phyloP scores from a whole-genome alignment of 2,888 invertebrate species.

The Drosophila incognita region DNA sequence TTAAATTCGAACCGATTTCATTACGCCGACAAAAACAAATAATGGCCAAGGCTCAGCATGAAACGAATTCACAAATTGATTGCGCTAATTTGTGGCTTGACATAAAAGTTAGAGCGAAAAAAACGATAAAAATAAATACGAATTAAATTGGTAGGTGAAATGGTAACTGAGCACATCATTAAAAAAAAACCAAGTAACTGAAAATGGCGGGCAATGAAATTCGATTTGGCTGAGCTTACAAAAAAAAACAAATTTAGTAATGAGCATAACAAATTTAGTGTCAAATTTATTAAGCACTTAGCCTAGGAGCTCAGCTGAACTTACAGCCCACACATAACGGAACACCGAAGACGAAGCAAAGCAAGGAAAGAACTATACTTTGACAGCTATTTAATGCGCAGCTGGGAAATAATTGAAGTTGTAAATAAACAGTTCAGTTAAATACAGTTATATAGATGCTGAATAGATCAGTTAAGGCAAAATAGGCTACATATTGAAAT shows the following conservation, averaged over 20 bases:
- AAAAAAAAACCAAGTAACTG: slow-evolving; percentile 14
- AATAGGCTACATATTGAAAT: neutral
- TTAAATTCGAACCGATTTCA: slow-evolving; percentile 46
- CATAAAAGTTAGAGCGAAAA: slow-evolving; percentile 7
- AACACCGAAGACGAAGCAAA: neutral
- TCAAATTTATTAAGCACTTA: slow-evolving; percentile 8
- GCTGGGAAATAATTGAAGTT: neutral
- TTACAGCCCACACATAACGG: neutral
- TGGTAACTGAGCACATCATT: slow-evolving; percentile 22
- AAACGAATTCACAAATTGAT: slow-evolving; percentile 66
- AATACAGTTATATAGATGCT: neutral
- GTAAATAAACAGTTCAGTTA: neutral
- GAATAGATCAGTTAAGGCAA: neutral
- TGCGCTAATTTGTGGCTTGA: slow-evolving; percentile 64
- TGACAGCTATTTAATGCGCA: neutral
- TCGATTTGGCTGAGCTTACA: slow-evolving; percentile 5
- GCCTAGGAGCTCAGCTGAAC: neutral
- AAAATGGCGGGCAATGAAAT: slow-evolving; percentile 21
- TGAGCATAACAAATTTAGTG: slow-evolving; percentile 4
- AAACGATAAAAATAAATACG: slow-evolving; percentile 17
- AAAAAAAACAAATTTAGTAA: neutral
- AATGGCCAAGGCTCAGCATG: slow-evolving; percentile 31
- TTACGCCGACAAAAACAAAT: slow-evolving; percentile 11
- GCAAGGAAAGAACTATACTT: neutral
- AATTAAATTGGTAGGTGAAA: slow-evolving; percentile 26